Conservation (phyloP, 1,140 invertebrate species). For the Propsilocerus akamusi region DNA sequence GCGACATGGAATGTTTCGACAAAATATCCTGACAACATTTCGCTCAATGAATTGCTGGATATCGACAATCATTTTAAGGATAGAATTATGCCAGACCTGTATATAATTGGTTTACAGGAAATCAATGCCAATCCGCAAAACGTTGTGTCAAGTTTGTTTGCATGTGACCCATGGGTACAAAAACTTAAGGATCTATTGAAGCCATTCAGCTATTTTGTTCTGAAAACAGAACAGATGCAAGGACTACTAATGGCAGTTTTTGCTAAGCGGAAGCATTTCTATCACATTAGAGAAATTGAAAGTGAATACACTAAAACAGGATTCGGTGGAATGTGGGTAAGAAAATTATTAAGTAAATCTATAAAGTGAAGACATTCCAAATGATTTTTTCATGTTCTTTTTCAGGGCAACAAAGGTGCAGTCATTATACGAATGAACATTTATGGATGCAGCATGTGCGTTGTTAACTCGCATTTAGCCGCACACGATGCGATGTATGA, state of each 20-base stretch:
- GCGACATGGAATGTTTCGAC: slow-evolving; percentile 76
- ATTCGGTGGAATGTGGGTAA: slow-evolving; percentile 70
- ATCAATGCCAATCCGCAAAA: slow-evolving; percentile 75
- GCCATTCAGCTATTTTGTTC: slow-evolving; percentile 51
- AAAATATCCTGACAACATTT: slow-evolving; percentile 40
- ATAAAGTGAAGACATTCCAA: background rate
- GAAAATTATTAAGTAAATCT: slow-evolving; percentile 13
- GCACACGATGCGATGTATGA: slow-evolving; percentile 66
- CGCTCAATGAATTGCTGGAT: slow-evolving; percentile 47
- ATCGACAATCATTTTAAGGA: slow-evolving; percentile 34
- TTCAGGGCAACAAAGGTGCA: slow-evolving; percentile 89
- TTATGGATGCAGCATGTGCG: slow-evolving; percentile 68
- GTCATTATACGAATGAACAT: slow-evolving; percentile 70
- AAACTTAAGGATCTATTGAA: slow-evolving; percentile 49
- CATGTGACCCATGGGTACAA: slow-evolving; percentile 71
- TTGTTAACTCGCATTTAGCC: slow-evolving; percentile 76
- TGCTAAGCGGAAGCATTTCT: slow-evolving; percentile 54
- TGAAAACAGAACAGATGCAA: slow-evolving; percentile 57
- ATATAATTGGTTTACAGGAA: slow-evolving; percentile 73
- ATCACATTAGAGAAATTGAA: slow-evolving; percentile 63
- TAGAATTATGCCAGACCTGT: slow-evolving; percentile 55
- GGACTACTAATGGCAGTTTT: slow-evolving; percentile 62
- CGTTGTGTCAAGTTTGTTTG: slow-evolving; percentile 57
- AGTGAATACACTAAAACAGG: slow-evolving; percentile 73
- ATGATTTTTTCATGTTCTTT: slow-evolving; percentile 14